Evolutionary conservation across 2,113 vertebrate species (phyloP), one percentile per base, ranked within the genome.

Genomic region (Hucho hucho): DNA sequence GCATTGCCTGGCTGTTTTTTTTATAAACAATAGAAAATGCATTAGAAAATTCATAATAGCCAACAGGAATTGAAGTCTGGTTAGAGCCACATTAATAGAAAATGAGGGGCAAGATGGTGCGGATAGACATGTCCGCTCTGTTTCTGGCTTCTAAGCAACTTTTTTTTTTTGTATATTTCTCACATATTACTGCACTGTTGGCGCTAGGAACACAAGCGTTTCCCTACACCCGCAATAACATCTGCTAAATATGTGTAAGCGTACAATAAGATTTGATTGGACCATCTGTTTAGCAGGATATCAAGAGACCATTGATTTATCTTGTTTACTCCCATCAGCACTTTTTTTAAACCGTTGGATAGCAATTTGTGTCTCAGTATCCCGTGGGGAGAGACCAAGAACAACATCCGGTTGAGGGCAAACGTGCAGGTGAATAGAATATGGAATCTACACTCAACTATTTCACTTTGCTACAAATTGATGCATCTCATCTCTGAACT

Each of bases 381-480:
- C 84, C 89, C 58, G 86, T 94, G 74, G 90, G 84, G 77, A 94
- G 76, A 95, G 79, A 96, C 95, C 83, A 93, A 92, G 88, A 96
- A 93, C 82, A 96, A 93, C 84, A 79, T 58, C 87, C 69, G 81
- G 18, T 32, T 49, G 61, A 86, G 86, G 84, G 86, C 11, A 26
- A 74, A 49, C 66, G 70, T 78, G 29, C 80, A 75, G 81, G 83
- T 86, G 76, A 28, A n/a, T 92, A 12, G 9, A 2, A 1, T 11
- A 43, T 43, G 37, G 9, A 43, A 64, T 22, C 7, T 9, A 63
- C 20, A 18, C 25, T 12, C 22, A 22, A 64, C 22, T 4, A 43
- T 43, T 2, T 37, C 7, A 9, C 37, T 37, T 3, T 43, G 37
- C 37, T 43, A 43, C 37, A 11, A 43, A 43, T 43, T 43, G 37